These are phyloP conservation scores for Mirounga angustirostris DNA, from an alignment of 2,113 vertebrate species.

Conservation along the genomic window DNA sequence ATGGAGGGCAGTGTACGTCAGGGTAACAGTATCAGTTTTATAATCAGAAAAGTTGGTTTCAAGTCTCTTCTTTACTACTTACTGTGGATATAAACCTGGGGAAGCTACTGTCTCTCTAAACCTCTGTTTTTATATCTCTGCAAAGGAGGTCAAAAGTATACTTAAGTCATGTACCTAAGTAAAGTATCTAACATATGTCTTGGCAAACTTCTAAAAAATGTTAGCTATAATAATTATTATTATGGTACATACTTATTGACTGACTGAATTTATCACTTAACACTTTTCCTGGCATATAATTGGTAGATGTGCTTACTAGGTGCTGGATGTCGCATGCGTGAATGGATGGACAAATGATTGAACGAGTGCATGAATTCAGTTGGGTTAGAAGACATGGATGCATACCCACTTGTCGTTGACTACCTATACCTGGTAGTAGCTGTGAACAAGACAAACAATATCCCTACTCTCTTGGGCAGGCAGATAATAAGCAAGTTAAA, in stretches of 20 bases:
- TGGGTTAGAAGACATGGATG: background rate
- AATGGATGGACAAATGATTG: background rate
- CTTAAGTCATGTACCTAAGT: background rate
- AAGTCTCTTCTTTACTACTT: background rate
- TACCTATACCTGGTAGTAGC: background rate
- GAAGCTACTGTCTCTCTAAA: background rate
- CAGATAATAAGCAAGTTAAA: conserved; percentile 35
- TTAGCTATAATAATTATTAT: background rate
- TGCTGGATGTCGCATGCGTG: background rate
- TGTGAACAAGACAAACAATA: background rate
- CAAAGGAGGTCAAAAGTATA: background rate
- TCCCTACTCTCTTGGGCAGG: background rate
- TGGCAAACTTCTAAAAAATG: background rate
- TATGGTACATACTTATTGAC: background rate
- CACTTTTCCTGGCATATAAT: background rate
- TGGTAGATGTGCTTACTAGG: background rate
- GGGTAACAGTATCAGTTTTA: background rate
- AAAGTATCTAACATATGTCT: background rate
- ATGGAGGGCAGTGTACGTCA: background rate
- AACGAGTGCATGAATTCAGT: background rate
- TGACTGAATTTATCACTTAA: background rate
- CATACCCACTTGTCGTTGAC: background rate
- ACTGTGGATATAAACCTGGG: background rate
- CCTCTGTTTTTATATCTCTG: background rate
- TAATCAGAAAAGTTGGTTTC: background rate